A percentile compares a stretch with the other conserved stretches of the same genome.
phyloP scores from a whole-genome alignment of 2,888 invertebrate genomes.

The Synanthedon formicaeformis region DNA sequence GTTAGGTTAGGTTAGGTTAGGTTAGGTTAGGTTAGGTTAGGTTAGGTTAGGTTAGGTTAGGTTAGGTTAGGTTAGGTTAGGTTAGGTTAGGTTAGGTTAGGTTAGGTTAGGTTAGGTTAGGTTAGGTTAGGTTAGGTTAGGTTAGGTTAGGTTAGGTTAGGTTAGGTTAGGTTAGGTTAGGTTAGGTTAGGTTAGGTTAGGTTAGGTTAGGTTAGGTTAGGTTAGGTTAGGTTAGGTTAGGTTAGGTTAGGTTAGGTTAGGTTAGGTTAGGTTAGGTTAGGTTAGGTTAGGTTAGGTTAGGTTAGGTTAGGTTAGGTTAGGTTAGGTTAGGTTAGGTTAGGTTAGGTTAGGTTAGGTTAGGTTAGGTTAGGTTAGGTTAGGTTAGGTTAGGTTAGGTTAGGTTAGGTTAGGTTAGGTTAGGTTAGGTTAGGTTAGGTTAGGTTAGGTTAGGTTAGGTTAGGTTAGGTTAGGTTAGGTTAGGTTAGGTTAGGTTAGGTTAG shows the following conservation, averaged over 20 bases:
- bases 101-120: slow-evolving; percentile 5
- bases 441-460: slow-evolving; percentile 10
- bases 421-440: slow-evolving; percentile 3
- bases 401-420: too few species aligned
- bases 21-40: slow-evolving; percentile 5
- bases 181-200: slow-evolving; percentile 12
- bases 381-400: too few species aligned
- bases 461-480: not conserved
- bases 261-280: slow-evolving; percentile 5
- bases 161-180: slow-evolving; percentile 13
- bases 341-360: slow-evolving; percentile 14
- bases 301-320: slow-evolving; percentile 5
- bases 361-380: not conserved
- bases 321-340: slow-evolving; percentile 13
- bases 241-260: slow-evolving; percentile 1
- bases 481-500: slow-evolving; percentile 12
- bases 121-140: slow-evolving; percentile 8
- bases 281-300: not conserved
- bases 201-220: slow-evolving; percentile 13
- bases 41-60: slow-evolving; percentile 10
- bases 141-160: slow-evolving; percentile 2
- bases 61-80: slow-evolving; percentile 9
- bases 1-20: slow-evolving; percentile 5
- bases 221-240: slow-evolving; percentile 3
- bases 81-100: slow-evolving; percentile 9